Evolutionary conservation across 1,140 invertebrate genomes (phyloP), one percentile per base, ranked within the genome.

Genomic region (Heliconius hewitsoni): DNA sequence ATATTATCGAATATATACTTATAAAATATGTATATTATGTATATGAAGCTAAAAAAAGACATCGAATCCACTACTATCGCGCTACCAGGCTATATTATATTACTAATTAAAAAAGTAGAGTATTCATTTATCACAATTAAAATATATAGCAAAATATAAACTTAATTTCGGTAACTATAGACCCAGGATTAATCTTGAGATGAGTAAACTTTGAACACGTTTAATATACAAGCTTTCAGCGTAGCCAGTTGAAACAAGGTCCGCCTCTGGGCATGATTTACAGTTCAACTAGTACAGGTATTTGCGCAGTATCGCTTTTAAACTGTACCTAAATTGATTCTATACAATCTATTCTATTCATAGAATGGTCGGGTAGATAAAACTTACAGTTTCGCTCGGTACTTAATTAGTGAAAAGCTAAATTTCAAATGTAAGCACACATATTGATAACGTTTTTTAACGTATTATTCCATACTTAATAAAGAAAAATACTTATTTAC

Each of bases 211-310:
- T 34, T 52, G 39, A 78, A 78, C 76, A 73, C 71, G 76, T 78
- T 52, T 73, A 60, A 60, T 78, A 78, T 78, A 73, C 73, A 55
- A 73, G 71, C 76, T 73, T 78, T 78, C 76, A 78, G 39, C 52
- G 50, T 73, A 71, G 50, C 70, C 57, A 30, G 76, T 78, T 46
- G 71, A 73, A 78, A 73, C 76, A 78, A 78, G 50, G 52, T 73
- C n/a, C n/a, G 37, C 66, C 71, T n/a, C 50, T 55, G 71, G 71
- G 71, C 71, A 73, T 57, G 70, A 37, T 34, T 57, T 39, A 37
- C 74, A 37, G 50, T 37, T 75, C 27, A 27, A 37, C 57, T 50
- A 70, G 60, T 30, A 16, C 74, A 70, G 74, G 57, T 75, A 75
- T 57, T 30, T 34, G 60, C 55, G 52, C 23, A 70, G 66, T 39